Evolutionary conservation across 2,888 invertebrate genomes (phyloP), one percentile per base, ranked within the genome.

Genomic region (Pseudanteris insignis): DNA sequence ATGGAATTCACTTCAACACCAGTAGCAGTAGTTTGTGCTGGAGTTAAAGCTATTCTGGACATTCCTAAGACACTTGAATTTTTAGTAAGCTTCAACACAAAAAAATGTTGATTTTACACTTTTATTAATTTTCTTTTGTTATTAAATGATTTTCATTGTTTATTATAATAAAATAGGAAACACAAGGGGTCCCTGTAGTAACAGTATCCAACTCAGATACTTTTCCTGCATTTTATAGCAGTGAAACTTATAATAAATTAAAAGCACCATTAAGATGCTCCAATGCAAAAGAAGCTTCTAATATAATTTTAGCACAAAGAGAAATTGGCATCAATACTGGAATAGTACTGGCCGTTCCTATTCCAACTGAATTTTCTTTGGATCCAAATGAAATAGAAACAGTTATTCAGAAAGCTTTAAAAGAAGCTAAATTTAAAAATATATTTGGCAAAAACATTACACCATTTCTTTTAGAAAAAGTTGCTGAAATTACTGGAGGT

Each of bases 41-140:
- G 99, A 1, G 89, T 96, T 47, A 99, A 99, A 81, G 96, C 97
- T 11, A 97, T 99, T 70, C 84, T 99, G 53, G 99, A 99, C 79
- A 94, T 99, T 69, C 90, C 89, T 2, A 89, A 89, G 75, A 98
- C 98, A 0, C 83, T 99, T 34, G 98, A 99, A 79, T 96, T 89
- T 78, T 83, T 99, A 83, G 94, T 94, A 82, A 81, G 82, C n/a
- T n/a, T n/a, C n/a, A n/a, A n/a, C n/a, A n/a, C n/a, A n/a, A 8
- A 2, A 15, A 13, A 25, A n/a, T 25, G n/a, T 13, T 6, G 2
- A 32, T 13, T 32, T 32, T 1, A 14, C 8, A 13, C 7, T 8
- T 32, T 1, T 14, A 13, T 32, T 9, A 13, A 13, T 40, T 15
- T 11, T 40, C 9, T 12, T 12, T 13, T 32, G 37, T 11, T 41